Conservation (phyloP, 2,113 vertebrate species). For the Cyanistes caeruleus region DNA sequence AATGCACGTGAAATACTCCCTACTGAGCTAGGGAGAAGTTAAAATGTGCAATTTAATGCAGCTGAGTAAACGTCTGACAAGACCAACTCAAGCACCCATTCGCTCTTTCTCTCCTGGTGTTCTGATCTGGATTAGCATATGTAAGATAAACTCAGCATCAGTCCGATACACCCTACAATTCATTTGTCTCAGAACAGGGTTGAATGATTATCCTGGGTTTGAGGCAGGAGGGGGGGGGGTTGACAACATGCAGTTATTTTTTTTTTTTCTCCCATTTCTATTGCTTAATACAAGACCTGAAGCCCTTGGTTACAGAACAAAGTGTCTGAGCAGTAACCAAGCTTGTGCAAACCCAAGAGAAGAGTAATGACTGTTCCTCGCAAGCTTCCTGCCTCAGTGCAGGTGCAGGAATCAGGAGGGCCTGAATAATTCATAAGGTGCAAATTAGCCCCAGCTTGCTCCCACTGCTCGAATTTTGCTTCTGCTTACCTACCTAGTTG, state of each 20-base stretch:
- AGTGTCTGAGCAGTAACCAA: constrained; percentile 66
- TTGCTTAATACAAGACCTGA: constrained; percentile 40
- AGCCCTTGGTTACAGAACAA: constrained; percentile 71
- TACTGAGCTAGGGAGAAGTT: constrained; percentile 4
- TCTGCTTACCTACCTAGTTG: constrained; percentile 72
- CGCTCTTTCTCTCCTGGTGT: neutral
- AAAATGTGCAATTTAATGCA: constrained; percentile 15
- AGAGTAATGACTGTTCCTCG: constrained; percentile 67
- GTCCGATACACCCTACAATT: neutral
- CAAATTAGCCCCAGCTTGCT: constrained; percentile 71
- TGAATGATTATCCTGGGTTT: constrained; percentile 13
- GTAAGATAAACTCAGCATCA: constrained; percentile 24
- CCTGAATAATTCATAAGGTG: constrained; percentile 79
- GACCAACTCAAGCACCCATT: neutral
- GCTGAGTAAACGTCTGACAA: constrained; percentile 56
- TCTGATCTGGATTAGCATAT: constrained; percentile 28
- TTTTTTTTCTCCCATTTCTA: neutral
- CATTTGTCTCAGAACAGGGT: neutral
- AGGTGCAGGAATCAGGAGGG: constrained; percentile 78
- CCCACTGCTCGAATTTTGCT: constrained; percentile 45
- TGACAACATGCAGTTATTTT: neutral
- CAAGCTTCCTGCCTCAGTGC: constrained; percentile 76
- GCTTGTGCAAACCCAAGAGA: constrained; percentile 60
- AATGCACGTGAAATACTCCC: neutral
- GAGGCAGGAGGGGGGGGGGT: neutral